Evolutionary conservation across 2,888 invertebrate species (phyloP).

Genomic region (Spisula solida): DNA sequence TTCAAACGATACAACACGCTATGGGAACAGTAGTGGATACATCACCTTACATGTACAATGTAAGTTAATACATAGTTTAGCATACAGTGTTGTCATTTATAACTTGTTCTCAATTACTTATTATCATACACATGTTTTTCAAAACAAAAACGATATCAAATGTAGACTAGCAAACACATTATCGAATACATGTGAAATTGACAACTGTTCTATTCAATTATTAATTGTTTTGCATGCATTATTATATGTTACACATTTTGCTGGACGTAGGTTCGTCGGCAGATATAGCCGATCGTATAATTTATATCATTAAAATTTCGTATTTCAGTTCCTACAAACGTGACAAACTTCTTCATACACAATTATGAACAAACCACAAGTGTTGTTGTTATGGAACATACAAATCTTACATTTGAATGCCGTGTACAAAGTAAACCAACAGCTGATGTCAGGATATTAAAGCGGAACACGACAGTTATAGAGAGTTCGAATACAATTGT

Average conservation of each 20-base stretch:
- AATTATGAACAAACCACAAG: neutral
- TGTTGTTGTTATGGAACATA: neutral
- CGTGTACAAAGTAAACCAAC: slow-evolving; percentile 11
- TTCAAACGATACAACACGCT: neutral
- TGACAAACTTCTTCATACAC: neutral
- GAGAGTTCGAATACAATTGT: neutral
- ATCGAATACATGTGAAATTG: neutral
- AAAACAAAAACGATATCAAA: too few relatives aligned
- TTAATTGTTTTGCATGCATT: neutral
- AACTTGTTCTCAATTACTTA: neutral
- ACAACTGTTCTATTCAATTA: neutral
- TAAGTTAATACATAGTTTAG: neutral
- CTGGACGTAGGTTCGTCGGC: too few relatives aligned
- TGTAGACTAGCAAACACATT: too few relatives aligned
- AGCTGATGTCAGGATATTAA: neutral
- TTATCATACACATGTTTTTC: too few relatives aligned
- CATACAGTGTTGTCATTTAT: neutral
- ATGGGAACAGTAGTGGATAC: neutral
- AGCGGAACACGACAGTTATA: neutral
- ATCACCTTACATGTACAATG: neutral
- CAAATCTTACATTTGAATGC: neutral
- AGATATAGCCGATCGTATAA: too few relatives aligned
- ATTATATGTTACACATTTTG: neutral
- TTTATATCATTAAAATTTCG: too few relatives aligned
- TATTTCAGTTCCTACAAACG: neutral